Conservation (phyloP, 2,888 invertebrate genomes). For the Lithophane ornitopus region DNA sequence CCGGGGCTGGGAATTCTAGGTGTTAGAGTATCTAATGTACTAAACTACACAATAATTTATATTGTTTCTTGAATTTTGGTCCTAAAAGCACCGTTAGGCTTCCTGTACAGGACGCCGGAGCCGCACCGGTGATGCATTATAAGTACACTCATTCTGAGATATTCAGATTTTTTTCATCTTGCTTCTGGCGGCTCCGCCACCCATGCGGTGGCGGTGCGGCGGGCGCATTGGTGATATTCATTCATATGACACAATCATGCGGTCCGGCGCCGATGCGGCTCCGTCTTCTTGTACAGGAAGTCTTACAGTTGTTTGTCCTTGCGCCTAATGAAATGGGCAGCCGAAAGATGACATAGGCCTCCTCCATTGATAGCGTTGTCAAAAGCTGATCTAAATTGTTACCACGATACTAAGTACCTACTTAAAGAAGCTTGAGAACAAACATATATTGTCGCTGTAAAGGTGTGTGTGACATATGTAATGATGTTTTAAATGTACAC, state of each 20-base stretch:
- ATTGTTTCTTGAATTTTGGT: background rate
- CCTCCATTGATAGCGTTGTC: background rate
- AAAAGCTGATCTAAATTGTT: constrained; percentile 7
- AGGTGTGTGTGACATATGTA: too few relatives aligned
- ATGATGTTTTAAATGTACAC: constrained; percentile 38
- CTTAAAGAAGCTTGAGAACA: background rate
- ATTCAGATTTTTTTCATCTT: too few relatives aligned
- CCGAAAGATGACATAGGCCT: background rate
- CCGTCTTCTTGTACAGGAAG: too few relatives aligned
- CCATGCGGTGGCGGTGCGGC: too few relatives aligned
- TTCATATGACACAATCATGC: too few relatives aligned
- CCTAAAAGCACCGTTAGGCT: background rate
- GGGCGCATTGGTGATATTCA: too few relatives aligned
- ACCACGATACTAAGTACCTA: background rate
- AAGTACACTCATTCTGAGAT: too few relatives aligned
- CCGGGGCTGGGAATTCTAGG: background rate
- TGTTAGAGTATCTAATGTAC: background rate
- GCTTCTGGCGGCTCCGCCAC: too few relatives aligned
- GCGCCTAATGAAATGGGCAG: background rate
- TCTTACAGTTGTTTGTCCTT: background rate
- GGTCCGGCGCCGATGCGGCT: too few relatives aligned
- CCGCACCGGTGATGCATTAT: too few relatives aligned
- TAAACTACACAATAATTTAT: background rate
- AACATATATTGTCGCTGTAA: background rate
- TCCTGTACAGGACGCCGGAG: too few relatives aligned